These are phyloP conservation scores for Thaleichthys pacificus DNA, from an alignment of 2,797 vertebrate species.

Conservation along the genomic window DNA sequence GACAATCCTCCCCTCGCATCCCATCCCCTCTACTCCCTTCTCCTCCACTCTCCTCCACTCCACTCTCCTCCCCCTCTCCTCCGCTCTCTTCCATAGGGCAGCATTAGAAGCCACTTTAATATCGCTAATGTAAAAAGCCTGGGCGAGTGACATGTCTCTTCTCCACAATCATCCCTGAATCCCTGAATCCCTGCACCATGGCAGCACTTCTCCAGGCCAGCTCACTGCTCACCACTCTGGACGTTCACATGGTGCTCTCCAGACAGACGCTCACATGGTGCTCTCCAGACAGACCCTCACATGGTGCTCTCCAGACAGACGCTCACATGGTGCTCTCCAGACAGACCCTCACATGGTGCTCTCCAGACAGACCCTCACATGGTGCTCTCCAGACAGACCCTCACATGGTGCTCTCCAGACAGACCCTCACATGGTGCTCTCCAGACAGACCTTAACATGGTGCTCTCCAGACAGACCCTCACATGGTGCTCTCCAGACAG, in stretches of 20 bases:
- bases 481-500: background rate
- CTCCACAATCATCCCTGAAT: background rate
- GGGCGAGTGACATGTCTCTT: background rate
- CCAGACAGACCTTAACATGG: background rate
- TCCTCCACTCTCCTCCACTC: too few species aligned
- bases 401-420: too few species aligned
- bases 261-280: background rate
- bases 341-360: background rate
- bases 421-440: too few species aligned
- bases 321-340: too few species aligned
- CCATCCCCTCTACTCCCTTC: background rate
- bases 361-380: too few species aligned
- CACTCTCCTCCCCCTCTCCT: background rate
- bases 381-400: background rate
- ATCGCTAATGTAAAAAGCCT: constrained; percentile 6
- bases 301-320: too few species aligned
- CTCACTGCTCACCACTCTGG: background rate
- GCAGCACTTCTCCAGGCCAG: too few species aligned
- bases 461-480: too few species aligned
- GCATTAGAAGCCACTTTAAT: constrained; percentile 11
- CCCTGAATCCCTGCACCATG: background rate
- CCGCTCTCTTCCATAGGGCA: background rate
- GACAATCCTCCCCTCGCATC: too few species aligned
- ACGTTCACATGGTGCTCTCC: too few species aligned
- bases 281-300: too few species aligned